phyloP scores from a whole-genome alignment of 2,113 vertebrate species.

The Tupaia chinensis region DNA sequence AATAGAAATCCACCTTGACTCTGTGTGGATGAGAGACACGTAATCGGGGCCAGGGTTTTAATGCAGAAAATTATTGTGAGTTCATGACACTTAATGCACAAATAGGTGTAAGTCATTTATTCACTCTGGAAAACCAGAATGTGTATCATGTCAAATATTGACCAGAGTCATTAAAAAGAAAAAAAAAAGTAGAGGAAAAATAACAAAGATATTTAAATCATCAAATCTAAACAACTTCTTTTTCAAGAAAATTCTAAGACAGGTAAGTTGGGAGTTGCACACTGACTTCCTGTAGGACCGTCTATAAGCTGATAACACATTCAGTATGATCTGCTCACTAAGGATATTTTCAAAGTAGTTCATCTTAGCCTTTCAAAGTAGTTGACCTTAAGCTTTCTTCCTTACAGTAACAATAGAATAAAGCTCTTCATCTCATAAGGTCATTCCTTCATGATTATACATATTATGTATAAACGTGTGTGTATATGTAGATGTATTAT shows the following conservation, averaged over 20 bases:
- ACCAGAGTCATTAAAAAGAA: neutral
- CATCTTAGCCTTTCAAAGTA: neutral
- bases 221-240: neutral
- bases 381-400: neutral
- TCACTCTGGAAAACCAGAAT: neutral
- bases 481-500: too few relatives aligned
- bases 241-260: neutral
- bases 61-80: neutral
- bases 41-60: neutral
- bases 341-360: neutral
- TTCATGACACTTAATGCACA: neutral
- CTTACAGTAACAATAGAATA: neutral
- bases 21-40: neutral
- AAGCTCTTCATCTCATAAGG: neutral
- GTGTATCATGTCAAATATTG: neutral
- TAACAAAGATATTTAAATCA: neutral
- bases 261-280: neutral
- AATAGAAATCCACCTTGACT: neutral
- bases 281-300: rapidly evolving
- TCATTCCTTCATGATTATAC: neutral
- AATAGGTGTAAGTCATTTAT: neutral
- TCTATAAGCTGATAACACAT: neutral
- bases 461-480: too few relatives aligned
- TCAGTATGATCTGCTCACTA: neutral
- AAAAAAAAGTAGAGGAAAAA: too few relatives aligned